Evolutionary conservation across 2,888 invertebrate genomes (phyloP), one percentile per base, ranked within the genome.

Genomic region (Podabrus alpinus): DNA sequence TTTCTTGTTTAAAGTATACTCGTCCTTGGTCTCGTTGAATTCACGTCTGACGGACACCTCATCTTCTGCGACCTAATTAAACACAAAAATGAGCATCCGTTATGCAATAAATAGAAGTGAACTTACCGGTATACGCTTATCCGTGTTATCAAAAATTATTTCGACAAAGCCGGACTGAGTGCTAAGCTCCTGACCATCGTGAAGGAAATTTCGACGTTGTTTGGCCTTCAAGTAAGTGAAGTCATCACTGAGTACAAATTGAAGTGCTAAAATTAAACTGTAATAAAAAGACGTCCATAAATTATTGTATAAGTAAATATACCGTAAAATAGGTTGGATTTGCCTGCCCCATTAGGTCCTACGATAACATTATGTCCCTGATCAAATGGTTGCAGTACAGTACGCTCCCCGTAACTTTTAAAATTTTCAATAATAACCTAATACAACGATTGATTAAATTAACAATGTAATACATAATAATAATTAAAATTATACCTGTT

Each of bases 381-480:
- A 88, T 99, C 97, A 87, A 99, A 99, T 2, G 98, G 98, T 84
- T 98, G 98, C 15, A 99, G 97, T 16, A 97, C 95, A 73, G 98
- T 99, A 89, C 98, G 98, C 86, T 99, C 99, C 79, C 98, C 92
- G 88, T 99, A 99, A 88, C 98, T 98, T 88, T 99, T 97, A 87
- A 99, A 99, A 71, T 99, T 99, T 89, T 98, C 98, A 86, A 99
- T 99, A 86, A 98, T 98, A 82, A 99, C 96, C 98, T 99, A 87
- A 66, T 68, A 73, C 15, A 68, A 73, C 15, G 66, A 73, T 61
- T 21, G 2, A 66, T 62, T 70, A 19, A 16, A 13, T 4, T 13
- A 29, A 29, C 29, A 13, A 29, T 1, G 11, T 11, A 11, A 11
- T 25, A 11, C 11, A 13, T 29, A 29, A 4, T 29, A 29, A 29